Evolutionary conservation across 2,113 vertebrate genomes (phyloP), one percentile per base, ranked within the genome.

Genomic region (Hystrix brachyura): DNA sequence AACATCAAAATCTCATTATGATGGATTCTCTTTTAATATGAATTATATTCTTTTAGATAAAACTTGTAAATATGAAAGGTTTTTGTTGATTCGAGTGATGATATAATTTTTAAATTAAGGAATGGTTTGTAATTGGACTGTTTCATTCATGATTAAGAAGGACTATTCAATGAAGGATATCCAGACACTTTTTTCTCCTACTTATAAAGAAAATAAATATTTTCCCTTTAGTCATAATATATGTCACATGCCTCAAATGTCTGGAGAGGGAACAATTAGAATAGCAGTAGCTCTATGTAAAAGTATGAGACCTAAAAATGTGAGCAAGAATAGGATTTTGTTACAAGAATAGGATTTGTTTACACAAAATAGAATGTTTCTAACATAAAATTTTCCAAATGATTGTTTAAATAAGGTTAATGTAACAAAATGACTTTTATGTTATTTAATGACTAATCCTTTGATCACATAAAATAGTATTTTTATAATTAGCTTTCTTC

Each of bases 371-470:
- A 65, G 15, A 34, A 67, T 19, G 9, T 51, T 93, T 86, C 67
- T 83, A 82, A 69, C 27, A 79, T 53, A 87, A 94, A 90, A 65
- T 82, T 93, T 9, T 90, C 43, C 60, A 92, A 84, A 87, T 51
- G n/a, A 71, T 65, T 92, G 46, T 27, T 90, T 53, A 38, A 38
- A 43, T 67, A 59, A 92, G 17, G 13, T 55, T 74, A 88, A 59
- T 67, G 4, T 71, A 93, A 83, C 90, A 91, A 90, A 92, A 83
- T 78, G 59, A 51, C 1, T 81, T 51, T 82, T 38, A n/a, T 38
- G 12, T 34, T 79, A 69, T 55, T 55, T 65, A 34, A 32, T 82
- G 60, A 82, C 7, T 65, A 17, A 60, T 65, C n/a, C 21, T 78
- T 74, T 53, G 46, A 79, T 86, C 46, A 85, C 23, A 59, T 65